Evolutionary conservation across 2,888 invertebrate genomes (phyloP), one percentile per base, ranked within the genome.

Genomic region (Xylota sylvarum): DNA sequence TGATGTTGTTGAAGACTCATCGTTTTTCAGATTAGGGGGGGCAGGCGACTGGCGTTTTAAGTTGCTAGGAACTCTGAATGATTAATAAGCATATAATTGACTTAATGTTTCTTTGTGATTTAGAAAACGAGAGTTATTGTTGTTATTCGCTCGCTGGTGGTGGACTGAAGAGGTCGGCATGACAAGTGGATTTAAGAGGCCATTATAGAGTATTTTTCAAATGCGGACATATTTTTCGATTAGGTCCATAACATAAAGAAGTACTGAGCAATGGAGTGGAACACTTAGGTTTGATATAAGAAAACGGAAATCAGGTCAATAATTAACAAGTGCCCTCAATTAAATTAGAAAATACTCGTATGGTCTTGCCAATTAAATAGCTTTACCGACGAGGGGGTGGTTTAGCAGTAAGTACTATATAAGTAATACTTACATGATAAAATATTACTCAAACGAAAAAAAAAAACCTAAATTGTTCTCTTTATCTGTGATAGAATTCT

Each of bases 11-110:
- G 65, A 23, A 58, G 56, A 64, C 40, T 43, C 64, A 55, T 62
- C 43, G 30, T 52, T 73, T 62, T 46, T 17, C 23, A 48, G 48
- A 72, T 52, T 50, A 30, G 30, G 19, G 2, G 37, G 48, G 30
- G 19, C 10, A 10, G 32, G 10, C 37, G 23, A 12, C 40, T 14
- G 32, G 17, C 5, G 60, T 27, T 60, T 5, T 30, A 9, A 55
- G 35, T 37, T 30, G 23, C 40, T 19, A 6, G 9, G 46, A 43
- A 43, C 27, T 48, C 48, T 32, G 40, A 69, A 60, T 78, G 60
- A 78, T 69, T 78, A 77, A 77, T 77, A 77, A 67, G 67, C 48
- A 46, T 50, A 58, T 77, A 77, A 67, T 67, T 60, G 77, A 69
- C 69, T 69, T 52, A 60, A 52, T 60, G 40, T 52, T 62, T 30